Conservation (phyloP, 2,113 vertebrate species). For the Sarotherodon lohbergeri region DNA sequence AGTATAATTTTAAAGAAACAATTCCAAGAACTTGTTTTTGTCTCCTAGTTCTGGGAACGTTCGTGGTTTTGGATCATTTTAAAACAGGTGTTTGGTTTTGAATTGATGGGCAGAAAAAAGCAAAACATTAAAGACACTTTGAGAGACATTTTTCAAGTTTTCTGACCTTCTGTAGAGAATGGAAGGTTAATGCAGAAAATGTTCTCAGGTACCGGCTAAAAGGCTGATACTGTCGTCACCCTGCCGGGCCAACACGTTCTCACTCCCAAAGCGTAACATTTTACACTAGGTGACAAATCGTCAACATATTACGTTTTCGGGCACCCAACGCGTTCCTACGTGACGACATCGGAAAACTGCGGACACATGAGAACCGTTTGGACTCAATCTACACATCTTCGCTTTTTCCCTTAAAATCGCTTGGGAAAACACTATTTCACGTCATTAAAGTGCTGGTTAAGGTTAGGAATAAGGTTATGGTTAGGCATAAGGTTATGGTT, state of each 20-base stretch:
- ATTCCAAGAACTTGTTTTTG: background rate
- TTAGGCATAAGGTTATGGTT: too few species aligned
- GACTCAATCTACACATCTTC: too few species aligned
- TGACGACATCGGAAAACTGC: too few species aligned
- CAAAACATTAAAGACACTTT: background rate
- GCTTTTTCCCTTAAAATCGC: too few species aligned
- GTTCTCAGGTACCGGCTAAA: background rate
- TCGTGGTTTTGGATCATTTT: background rate
- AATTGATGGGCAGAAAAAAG: background rate
- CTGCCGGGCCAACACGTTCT: background rate
- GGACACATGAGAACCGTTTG: too few species aligned
- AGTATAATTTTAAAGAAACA: background rate
- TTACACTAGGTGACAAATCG: too few species aligned
- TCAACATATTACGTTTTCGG: too few species aligned
- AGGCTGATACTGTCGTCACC: accelerated
- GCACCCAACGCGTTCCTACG: too few species aligned
- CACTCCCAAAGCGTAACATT: too few species aligned
- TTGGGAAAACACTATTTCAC: too few species aligned
- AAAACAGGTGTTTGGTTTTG: background rate
- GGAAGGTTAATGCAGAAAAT: accelerated
- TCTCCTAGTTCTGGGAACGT: accelerated
- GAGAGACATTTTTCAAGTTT: background rate
- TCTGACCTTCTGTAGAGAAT: background rate
- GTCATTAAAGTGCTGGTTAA: too few species aligned
- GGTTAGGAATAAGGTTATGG: too few species aligned